phyloP scores from a whole-genome alignment of 2,113 vertebrate genomes.

The Sus scrofa region DNA sequence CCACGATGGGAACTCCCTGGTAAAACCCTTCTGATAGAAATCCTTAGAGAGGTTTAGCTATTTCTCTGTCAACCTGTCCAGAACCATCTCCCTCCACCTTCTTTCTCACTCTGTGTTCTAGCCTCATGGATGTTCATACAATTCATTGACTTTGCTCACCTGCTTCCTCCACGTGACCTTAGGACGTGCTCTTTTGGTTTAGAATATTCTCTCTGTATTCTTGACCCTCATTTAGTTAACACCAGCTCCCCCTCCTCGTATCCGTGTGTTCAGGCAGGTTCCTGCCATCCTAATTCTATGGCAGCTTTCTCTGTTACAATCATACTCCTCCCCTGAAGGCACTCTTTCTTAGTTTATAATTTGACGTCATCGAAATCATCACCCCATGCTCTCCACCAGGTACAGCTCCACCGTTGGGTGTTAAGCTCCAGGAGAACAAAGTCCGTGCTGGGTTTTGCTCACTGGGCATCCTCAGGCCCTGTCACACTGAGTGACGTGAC shows the following conservation, averaged over 20 bases:
- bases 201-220: neutral
- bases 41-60: neutral
- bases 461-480: too few relatives aligned
- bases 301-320: neutral
- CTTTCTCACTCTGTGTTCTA: neutral
- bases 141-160: neutral
- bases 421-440: neutral
- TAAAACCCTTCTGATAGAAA: neutral
- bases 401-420: neutral
- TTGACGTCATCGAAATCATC: neutral
- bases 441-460: neutral
- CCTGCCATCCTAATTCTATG: neutral
- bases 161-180: neutral
- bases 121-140: rapidly evolving
- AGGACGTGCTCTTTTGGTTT: neutral
- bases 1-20: too few relatives aligned
- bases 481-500: rapidly evolving
- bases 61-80: neutral
- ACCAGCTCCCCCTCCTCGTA: neutral
- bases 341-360: neutral
- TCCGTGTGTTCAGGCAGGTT: neutral
- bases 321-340: neutral
- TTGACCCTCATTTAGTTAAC: neutral
- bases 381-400: neutral
- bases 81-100: too few relatives aligned